Base-by-base conservation (phyloP, 2,113 vertebrate species). In the Gasterosteus nipponicus region DNA sequence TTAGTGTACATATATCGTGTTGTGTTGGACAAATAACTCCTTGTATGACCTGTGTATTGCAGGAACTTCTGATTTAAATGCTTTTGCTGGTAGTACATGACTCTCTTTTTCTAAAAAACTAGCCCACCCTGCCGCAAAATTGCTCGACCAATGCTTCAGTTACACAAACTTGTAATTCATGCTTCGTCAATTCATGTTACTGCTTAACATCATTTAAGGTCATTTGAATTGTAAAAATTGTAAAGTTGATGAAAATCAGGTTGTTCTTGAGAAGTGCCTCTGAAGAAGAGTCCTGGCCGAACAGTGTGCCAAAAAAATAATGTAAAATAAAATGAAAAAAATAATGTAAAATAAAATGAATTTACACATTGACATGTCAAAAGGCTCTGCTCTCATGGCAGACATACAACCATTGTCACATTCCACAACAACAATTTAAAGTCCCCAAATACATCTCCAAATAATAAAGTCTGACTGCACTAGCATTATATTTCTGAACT, bases 301-400 rank as follows among this genome's bases (percentile, higher is more conserved):
- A n/a, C n/a, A n/a, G n/a, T n/a, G n/a, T n/a, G n/a, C n/a, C n/a
- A n/a, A n/a, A n/a, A n/a, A n/a, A n/a, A n/a, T n/a, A n/a, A n/a
- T n/a, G n/a, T n/a, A n/a, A n/a, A 16, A 44, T 15, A 44, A 44
- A 42, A 26, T 19, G 2, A 49, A 42, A 9, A 61, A 46, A 63
- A 47, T 15, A 7, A 47, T n/a, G 4, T 63, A 59, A 51, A 12
- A 64, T 58, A 67, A 38, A 46, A 54, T 60, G 42, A 33, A 19
- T 74, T 38, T 22, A 73, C 69, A 69, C 46, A 19, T 22, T 58
- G 11, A 58, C 41, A 49, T 16, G 33, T 66, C 42, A 59, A 19
- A 26, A 9, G 3, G 42, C 41, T 19, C 19, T 44, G 51, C 57
- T 62, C 49, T 33, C 15, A 41, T 5, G 5, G 26, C 47, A 56